Conservation (phyloP, 2,888 invertebrate genomes). For the Apodemia zela region DNA sequence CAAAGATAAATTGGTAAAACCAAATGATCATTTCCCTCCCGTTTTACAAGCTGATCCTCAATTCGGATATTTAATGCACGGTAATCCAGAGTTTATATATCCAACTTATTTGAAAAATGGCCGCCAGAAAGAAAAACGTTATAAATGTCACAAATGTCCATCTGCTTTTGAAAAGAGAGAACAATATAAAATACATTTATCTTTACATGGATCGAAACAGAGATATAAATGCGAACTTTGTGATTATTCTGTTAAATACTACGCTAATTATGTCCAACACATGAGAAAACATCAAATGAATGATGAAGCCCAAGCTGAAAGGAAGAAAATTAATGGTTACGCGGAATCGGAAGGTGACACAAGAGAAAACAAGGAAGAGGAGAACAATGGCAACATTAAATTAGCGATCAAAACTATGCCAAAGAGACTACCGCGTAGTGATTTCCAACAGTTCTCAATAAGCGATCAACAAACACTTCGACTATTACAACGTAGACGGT, state of each 20-base stretch:
- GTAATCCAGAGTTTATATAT: constrained; percentile 88
- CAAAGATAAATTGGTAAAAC: constrained; percentile 72
- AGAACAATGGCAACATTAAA: constrained; percentile 57
- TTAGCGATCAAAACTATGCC: constrained; percentile 73
- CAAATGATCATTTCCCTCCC: constrained; percentile 76
- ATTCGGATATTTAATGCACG: constrained; percentile 85
- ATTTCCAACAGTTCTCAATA: constrained; percentile 78
- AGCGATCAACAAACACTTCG: constrained; percentile 83
- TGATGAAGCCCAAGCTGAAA: constrained; percentile 82
- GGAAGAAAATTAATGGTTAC: constrained; percentile 59
- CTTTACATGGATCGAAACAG: constrained; percentile 91
- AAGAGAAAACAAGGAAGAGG: constrained; percentile 49
- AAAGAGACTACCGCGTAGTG: constrained; percentile 59
- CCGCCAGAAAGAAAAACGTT: constrained; percentile 86
- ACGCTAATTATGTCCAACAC: constrained; percentile 91
- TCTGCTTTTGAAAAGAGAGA: constrained; percentile 92
- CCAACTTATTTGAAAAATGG: constrained; percentile 88
- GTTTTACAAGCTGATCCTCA: constrained; percentile 82
- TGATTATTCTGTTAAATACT: constrained; percentile 93
- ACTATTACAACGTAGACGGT: constrained; percentile 76
- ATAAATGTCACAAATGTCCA: constrained; percentile 92
- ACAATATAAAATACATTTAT: constrained; percentile 90
- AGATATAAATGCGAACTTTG: constrained; percentile 90
- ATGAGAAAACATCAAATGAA: constrained; percentile 88
- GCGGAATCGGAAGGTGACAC: constrained; percentile 44